Evolutionary conservation across 1,140 invertebrate species (phyloP).

Genomic region (Rhynchophorus ferrugineus): DNA sequence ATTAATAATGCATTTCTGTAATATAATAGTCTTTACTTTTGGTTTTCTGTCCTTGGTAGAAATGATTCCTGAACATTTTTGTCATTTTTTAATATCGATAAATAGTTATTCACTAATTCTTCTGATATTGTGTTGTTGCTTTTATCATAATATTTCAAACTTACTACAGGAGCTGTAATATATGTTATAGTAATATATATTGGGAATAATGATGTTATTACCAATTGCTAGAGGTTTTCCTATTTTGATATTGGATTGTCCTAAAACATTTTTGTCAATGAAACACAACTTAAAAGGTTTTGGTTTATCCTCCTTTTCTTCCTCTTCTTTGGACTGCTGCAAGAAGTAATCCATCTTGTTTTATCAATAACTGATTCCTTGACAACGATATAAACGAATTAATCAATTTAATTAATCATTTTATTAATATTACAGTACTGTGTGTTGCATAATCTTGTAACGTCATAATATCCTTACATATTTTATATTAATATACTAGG

Average conservation of each 20-base stretch:
- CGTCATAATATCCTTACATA: no score
- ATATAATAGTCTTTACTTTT: conserved; percentile 13
- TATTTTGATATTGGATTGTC: conserved; percentile 36
- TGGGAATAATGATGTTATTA: conserved; percentile 16
- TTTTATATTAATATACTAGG: no score
- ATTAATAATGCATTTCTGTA: background rate
- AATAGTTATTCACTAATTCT: conserved; percentile 16
- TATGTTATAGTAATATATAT: background rate
- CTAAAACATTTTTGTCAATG: conserved; percentile 31
- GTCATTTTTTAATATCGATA: conserved; percentile 9
- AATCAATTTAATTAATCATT: no score
- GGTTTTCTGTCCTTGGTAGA: conserved; percentile 16
- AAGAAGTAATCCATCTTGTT: conserved; percentile 18
- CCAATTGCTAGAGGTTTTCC: conserved; percentile 31
- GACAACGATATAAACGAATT: no score
- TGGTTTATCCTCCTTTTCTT: conserved; percentile 22
- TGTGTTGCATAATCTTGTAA: no score
- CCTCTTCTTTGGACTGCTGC: background rate
- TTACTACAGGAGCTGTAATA: conserved; percentile 23
- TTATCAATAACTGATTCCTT: conserved; percentile 21
- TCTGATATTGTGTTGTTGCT: conserved; percentile 14
- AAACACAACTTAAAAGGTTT: conserved; percentile 40
- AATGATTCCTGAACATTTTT: conserved; percentile 1
- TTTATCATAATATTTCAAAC: conserved; percentile 28
- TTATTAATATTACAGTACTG: no score